Conservation (phyloP, 2,797 vertebrate genomes). For the Danio jaintianensis region DNA sequence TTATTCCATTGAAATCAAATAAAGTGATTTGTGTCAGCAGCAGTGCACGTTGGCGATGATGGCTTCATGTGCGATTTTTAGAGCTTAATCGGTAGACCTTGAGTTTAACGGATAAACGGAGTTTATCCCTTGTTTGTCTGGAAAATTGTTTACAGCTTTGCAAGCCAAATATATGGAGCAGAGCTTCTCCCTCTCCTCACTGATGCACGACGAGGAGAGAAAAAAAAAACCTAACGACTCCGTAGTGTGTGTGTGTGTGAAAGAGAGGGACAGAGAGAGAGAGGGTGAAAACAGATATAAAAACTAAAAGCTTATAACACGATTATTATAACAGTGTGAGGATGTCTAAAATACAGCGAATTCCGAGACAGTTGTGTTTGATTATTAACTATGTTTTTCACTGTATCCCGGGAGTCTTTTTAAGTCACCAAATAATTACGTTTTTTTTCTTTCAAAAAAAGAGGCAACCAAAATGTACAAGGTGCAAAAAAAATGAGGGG, state of each 20-base stretch:
- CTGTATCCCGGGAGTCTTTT: neutral
- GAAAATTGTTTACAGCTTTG: neutral
- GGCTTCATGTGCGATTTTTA: conserved; percentile 41
- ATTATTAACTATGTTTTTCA: neutral
- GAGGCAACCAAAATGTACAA: neutral
- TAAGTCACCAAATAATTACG: neutral
- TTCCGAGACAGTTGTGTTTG: neutral
- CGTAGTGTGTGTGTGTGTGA: neutral
- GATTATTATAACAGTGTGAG: neutral
- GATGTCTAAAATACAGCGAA: neutral
- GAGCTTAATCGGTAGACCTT: conserved; percentile 19
- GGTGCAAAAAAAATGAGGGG: neutral
- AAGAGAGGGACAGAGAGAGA: neutral
- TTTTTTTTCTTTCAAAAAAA: neutral
- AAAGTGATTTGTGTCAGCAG: conserved; percentile 74
- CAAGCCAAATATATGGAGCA: conserved; percentile 11
- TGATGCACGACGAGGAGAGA: conserved; percentile 1
- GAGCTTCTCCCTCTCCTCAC: neutral
- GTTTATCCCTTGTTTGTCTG: conserved; percentile 19
- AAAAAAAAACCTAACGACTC: neutral
- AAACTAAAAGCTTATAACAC: neutral
- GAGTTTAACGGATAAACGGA: conserved; percentile 15
- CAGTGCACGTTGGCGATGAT: conserved; percentile 52
- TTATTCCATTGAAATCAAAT: conserved; percentile 71
- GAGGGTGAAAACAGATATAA: neutral